Base-by-base conservation (phyloP, 2,797 vertebrate genomes). In the Coracias cyanogaster region DNA sequence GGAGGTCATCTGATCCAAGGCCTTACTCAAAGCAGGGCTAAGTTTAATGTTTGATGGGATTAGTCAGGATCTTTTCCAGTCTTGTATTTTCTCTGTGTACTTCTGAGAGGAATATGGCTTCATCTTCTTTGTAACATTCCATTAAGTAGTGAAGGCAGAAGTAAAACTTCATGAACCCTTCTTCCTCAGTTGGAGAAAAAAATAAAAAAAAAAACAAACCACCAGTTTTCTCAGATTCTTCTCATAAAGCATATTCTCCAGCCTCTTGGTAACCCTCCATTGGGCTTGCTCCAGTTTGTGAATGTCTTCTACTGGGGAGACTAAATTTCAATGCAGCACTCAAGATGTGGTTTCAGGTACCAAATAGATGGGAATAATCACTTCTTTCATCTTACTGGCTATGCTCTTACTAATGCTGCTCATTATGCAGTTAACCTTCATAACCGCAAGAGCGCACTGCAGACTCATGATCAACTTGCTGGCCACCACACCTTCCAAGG, bases 381-480 rank as follows among this genome's bases (percentile, higher is more conserved):
- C 3, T 60, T 64, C 4, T 24, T 4, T 35, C 18, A 12, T 19
- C 13, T 54, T 39, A 12, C 5, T 26, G 49, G 3, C 17, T 28
- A 9, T 1, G 0, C 16, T 57, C 18, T 35, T 54, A 6, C 15
- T 10, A 18, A 25, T 7, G 11, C 8, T 14, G 6, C 22, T 52
- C 19, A 49, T 33, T 26, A 46, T 39, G 39, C 35, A 84, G 28
- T 61, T 86, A 49, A 18, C 28, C 14, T 2, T 52, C 29, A 12
- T 2, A 62, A 67, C 86, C 8, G 1, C 2, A 11, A 90, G 77
- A 57, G 54, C 0, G 25, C 72, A 31, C 88, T 90, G 64, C 76
- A 88, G 52, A 83, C 24, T 86, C 52, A 62, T 48, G 25, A 60
- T 16, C 48, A 28, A 18, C 31, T 55, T 15, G 1, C 31, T 77